Conservation (phyloP, 2,888 invertebrate species). For the Zootermopsis nevadensis region DNA sequence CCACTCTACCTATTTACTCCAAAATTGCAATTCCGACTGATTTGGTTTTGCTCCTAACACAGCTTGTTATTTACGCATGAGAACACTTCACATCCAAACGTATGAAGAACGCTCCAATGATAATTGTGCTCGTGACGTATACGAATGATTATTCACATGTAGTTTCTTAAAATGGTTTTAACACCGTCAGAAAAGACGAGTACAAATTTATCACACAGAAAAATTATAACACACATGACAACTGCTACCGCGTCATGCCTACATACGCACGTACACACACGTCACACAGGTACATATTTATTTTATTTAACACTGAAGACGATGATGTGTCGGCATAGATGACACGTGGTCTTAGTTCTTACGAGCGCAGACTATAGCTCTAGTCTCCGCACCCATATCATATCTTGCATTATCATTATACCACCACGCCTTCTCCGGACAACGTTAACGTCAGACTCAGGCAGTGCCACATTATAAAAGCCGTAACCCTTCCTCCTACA, state of each 20-base stretch:
- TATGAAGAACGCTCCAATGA: not conserved
- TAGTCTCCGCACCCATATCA: slow-evolving; percentile 24
- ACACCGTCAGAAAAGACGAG: not conserved
- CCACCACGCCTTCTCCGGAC: slow-evolving; percentile 23
- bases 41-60: not conserved
- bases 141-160: not conserved
- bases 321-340: not conserved
- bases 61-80: not conserved
- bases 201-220: not conserved
- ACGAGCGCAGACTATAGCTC: not conserved
- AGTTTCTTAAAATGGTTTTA: not conserved
- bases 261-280: not conserved
- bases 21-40: no score
- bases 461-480: slow-evolving; percentile 17
- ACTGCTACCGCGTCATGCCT: not conserved
- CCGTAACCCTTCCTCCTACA: slow-evolving; percentile 21
- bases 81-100: not conserved
- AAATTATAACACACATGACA: not conserved
- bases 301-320: not conserved
- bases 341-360: not conserved
- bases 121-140: not conserved
- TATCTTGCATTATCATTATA: not conserved
- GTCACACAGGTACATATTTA: not conserved
- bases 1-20: no score
- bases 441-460: slow-evolving; percentile 27